Evolutionary conservation across 2,888 invertebrate genomes (phyloP).

Genomic region (Onchidella celtica): DNA sequence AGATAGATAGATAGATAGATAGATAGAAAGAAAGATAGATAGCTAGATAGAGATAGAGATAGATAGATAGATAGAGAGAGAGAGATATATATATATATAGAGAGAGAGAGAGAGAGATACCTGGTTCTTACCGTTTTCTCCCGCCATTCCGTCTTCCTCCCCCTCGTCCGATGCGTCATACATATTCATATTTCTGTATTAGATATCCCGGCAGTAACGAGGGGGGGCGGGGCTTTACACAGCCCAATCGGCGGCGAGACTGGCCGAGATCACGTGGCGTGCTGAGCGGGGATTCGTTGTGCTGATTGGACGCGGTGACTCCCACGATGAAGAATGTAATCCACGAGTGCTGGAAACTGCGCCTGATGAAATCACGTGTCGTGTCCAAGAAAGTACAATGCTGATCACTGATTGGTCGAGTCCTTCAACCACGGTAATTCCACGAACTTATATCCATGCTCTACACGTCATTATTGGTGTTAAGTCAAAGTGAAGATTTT

Average conservation of each 20-base stretch:
- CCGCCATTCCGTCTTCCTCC: conserved; percentile 51
- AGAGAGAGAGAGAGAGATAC: background rate
- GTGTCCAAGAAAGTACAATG: too few species aligned
- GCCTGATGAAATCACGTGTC: too few species aligned
- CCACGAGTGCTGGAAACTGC: too few species aligned
- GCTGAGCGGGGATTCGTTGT: too few species aligned
- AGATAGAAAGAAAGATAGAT: background rate
- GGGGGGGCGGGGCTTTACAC: background rate
- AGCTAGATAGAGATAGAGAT: background rate
- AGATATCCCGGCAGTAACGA: conserved; percentile 10
- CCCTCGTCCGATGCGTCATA: conserved; percentile 56
- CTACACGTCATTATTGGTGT: too few species aligned
- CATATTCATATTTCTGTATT: conserved; percentile 41
- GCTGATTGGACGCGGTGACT: too few species aligned
- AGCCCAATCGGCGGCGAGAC: background rate
- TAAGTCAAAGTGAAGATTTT: too few species aligned
- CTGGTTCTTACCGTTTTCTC: conserved; percentile 47
- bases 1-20: conserved; percentile 7
- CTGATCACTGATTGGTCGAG: too few species aligned
- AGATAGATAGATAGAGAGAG: background rate
- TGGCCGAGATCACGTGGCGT: background rate
- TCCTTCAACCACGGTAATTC: too few species aligned
- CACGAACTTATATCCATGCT: too few species aligned
- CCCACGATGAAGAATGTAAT: too few species aligned
- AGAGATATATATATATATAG: background rate